Percentiles rank a stretch among this genome's conserved stretches.
These are phyloP conservation scores for Torymus auratus DNA, from an alignment of 2,888 invertebrate species.

Conservation along the genomic window DNA sequence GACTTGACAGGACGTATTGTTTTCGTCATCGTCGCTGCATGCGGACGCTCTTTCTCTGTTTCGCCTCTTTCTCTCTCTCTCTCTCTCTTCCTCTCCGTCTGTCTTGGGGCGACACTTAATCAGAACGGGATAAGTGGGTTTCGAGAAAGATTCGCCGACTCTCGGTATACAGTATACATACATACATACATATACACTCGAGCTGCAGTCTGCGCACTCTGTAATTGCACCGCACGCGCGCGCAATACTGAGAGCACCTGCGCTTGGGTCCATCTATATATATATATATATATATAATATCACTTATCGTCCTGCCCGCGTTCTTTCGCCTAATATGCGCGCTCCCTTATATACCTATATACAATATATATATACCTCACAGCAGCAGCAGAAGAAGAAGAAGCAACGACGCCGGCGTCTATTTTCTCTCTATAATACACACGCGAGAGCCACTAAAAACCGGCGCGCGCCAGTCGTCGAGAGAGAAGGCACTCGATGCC, in stretches of 20 bases:
- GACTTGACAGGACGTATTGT: conserved; percentile 33
- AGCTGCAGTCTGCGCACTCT: no score
- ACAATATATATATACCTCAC: no score
- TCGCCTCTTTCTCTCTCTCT: conserved; percentile 15
- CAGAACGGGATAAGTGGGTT: not conserved
- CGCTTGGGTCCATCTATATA: no score
- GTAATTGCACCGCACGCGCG: no score
- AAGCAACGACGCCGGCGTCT: no score
- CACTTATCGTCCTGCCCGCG: no score
- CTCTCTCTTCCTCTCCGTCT: not conserved
- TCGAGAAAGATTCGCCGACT: not conserved
- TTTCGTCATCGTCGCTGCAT: conserved; percentile 26
- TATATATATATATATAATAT: no score
- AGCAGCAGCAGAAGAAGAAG: no score
- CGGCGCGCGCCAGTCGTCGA: not conserved
- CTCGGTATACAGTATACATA: no score
- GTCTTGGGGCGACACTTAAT: not conserved
- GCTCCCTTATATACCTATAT: not conserved
- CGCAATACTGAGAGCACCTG: no score
- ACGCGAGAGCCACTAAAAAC: not conserved
- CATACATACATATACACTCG: no score
- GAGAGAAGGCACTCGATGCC: conserved; percentile 36
- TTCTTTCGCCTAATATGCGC: conserved; percentile 12
- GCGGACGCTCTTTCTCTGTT: conserved; percentile 27
- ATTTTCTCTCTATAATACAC: no score